These are phyloP conservation scores for Perithous albicinctus DNA, from an alignment of 2,888 invertebrate genomes.

Conservation along the genomic window DNA sequence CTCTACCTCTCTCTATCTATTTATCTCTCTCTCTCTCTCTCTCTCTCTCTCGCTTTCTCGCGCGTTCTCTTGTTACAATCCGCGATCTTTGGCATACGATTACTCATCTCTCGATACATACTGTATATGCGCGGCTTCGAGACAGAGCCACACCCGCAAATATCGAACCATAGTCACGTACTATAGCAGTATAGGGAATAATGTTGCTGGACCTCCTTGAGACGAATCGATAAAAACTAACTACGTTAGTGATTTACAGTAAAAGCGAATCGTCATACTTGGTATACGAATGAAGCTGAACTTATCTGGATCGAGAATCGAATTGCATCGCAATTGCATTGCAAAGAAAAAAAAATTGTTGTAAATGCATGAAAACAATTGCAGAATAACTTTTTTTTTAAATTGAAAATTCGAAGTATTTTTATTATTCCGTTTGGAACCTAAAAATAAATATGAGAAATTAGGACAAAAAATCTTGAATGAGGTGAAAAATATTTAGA, in stretches of 20 bases:
- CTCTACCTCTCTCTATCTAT: slow-evolving; percentile 28
- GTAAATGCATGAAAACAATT: too few species aligned
- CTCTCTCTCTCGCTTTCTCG: too few species aligned
- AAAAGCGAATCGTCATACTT: neutral
- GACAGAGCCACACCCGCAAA: slow-evolving; percentile 31
- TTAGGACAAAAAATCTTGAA: too few species aligned
- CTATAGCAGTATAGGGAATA: slow-evolving; percentile 32
- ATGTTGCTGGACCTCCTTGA: slow-evolving; percentile 9
- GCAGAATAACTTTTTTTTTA: too few species aligned
- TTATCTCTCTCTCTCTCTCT: too few species aligned
- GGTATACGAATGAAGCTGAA: neutral
- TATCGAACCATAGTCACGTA: slow-evolving; percentile 14
- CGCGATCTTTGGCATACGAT: slow-evolving; percentile 47
- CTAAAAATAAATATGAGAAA: too few species aligned
- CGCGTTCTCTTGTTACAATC: slow-evolving; percentile 41
- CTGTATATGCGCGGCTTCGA: neutral
- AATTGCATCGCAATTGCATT: neutral
- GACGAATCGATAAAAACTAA: slow-evolving; percentile 28
- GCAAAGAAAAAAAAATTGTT: too few species aligned
- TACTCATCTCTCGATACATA: slow-evolving; percentile 27
- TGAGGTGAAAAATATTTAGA: too few species aligned
- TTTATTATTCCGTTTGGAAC: too few species aligned
- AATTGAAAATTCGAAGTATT: too few species aligned
- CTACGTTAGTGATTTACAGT: neutral
- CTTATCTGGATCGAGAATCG: neutral